phyloP scores from a whole-genome alignment of 2,888 invertebrate species.

The Lumbricus terrestris region DNA sequence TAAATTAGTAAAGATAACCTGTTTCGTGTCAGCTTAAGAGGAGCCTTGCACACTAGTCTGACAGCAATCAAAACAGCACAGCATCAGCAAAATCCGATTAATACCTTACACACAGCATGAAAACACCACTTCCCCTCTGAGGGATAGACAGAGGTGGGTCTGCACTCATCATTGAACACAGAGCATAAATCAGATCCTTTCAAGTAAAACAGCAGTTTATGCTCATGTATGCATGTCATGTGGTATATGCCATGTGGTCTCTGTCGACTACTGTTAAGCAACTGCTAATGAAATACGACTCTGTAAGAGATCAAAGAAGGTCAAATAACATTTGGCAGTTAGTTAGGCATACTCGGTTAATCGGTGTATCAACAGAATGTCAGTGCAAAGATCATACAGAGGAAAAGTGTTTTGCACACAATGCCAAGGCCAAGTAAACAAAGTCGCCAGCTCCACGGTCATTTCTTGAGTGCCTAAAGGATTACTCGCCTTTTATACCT shows the following conservation, averaged over 20 bases:
- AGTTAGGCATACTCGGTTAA: not conserved
- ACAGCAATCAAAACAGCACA: not conserved
- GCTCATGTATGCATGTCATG: not conserved
- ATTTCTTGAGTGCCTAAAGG: not conserved
- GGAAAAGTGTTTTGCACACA: not conserved
- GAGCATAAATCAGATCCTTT: not conserved
- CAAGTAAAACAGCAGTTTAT: not conserved
- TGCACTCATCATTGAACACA: not conserved
- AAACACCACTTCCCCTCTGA: not conserved
- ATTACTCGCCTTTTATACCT: not conserved
- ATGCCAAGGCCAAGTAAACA: not conserved
- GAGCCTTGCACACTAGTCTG: not conserved
- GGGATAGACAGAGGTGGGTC: not conserved
- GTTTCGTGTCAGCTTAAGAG: not conserved
- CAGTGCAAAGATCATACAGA: not conserved
- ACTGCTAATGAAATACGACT: not conserved
- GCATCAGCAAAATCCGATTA: not conserved
- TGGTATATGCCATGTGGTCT: not conserved
- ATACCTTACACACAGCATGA: not conserved
- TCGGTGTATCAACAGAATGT: not conserved
- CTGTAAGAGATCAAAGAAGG: not conserved
- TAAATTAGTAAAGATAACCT: not conserved
- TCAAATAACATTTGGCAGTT: not conserved
- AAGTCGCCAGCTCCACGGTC: not conserved
- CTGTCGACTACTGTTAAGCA: not conserved